These are phyloP conservation scores for Platypus cylindrus DNA, from an alignment of 2,888 invertebrate genomes.

Conservation along the genomic window DNA sequence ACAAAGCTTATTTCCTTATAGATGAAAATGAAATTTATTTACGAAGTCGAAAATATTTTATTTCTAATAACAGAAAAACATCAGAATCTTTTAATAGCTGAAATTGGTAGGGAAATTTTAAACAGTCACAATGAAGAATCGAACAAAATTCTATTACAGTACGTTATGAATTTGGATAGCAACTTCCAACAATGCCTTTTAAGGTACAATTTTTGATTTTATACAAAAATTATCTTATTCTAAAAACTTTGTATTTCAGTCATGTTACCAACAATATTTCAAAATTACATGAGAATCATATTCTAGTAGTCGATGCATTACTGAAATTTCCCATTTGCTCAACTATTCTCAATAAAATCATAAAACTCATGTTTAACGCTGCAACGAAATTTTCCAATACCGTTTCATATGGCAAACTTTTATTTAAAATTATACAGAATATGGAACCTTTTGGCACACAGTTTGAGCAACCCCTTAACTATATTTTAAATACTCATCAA, in stretches of 20 bases:
- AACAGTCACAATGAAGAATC: slow-evolving; percentile 4
- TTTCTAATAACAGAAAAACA: slow-evolving; percentile 13
- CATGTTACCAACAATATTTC: slow-evolving; percentile 13
- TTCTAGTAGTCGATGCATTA: slow-evolving; percentile 18
- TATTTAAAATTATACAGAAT: slow-evolving; percentile 17
- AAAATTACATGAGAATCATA: slow-evolving; percentile 15
- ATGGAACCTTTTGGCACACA: slow-evolving; percentile 14
- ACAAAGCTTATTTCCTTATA: slow-evolving; percentile 9
- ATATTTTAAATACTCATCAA: slow-evolving; percentile 19
- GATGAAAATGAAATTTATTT: slow-evolving; percentile 15
- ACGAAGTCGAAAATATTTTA: slow-evolving; percentile 13
- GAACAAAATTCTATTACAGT: slow-evolving; percentile 15
- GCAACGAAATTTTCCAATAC: slow-evolving; percentile 14
- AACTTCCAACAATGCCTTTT: slow-evolving; percentile 16
- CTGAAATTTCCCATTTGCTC: slow-evolving; percentile 13
- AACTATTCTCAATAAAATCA: slow-evolving; percentile 15
- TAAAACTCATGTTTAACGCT: slow-evolving; percentile 17
- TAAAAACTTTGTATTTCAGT: slow-evolving; percentile 14
- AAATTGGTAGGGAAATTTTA: slow-evolving; percentile 11
- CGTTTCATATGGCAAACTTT: slow-evolving; percentile 20
- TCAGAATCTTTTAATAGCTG: slow-evolving; percentile 12
- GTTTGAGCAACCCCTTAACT: slow-evolving; percentile 20
- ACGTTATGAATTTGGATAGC: slow-evolving; percentile 10
- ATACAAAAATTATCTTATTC: background rate
- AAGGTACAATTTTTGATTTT: slow-evolving; percentile 11